Conservation (phyloP, 2,797 vertebrate species). For the Pyrocephalus nanus region DNA sequence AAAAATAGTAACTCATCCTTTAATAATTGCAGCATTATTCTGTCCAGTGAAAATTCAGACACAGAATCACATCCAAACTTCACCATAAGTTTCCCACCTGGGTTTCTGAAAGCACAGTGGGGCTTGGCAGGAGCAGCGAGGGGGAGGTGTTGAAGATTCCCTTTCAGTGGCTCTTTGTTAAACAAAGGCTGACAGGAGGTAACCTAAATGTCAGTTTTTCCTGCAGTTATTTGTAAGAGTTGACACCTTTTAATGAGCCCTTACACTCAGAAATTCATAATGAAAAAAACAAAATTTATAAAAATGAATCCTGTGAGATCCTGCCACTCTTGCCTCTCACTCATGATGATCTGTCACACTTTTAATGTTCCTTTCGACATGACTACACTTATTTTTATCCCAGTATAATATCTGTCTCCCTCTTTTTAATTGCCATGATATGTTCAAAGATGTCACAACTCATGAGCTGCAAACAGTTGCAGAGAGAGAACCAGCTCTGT, state of each 20-base stretch:
- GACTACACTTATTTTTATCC: not conserved
- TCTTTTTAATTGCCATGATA: not conserved
- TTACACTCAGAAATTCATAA: not conserved
- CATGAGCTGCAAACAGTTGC: not conserved
- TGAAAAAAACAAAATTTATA: not conserved
- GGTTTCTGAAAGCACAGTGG: not conserved
- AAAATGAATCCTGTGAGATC: not conserved
- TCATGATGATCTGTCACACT: not conserved
- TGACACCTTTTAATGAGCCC: not conserved
- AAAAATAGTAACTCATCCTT: not conserved
- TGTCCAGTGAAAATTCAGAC: not conserved
- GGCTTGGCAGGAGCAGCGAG: not conserved
- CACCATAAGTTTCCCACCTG: not conserved
- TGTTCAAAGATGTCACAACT: not conserved
- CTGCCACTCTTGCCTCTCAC: not conserved
- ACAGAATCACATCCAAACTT: not conserved
- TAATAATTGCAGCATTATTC: not conserved
- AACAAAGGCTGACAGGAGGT: not conserved
- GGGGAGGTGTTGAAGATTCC: not conserved
- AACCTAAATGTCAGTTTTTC: not conserved
- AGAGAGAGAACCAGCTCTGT: not conserved
- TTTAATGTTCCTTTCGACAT: not conserved
- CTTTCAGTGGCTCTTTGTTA: not conserved
- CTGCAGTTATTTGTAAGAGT: not conserved
- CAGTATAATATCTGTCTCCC: not conserved